Evolutionary conservation across 2,888 invertebrate genomes (phyloP), one percentile per base, ranked within the genome.

Genomic region (Andrena hattorfiana): DNA sequence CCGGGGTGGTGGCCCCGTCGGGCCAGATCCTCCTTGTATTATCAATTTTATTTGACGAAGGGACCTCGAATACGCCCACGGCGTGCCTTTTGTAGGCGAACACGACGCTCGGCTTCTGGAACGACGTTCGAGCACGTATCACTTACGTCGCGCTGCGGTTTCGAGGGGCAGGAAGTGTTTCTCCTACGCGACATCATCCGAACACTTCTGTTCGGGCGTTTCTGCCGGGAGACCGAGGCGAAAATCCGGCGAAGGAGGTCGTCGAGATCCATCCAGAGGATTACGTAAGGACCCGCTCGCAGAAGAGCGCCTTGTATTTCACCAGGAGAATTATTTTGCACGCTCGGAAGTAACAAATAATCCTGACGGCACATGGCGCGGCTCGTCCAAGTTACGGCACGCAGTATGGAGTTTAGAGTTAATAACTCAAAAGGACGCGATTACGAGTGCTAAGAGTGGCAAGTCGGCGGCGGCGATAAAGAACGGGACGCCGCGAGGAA

Each of bases 11-110:
- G 56, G 74, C 59, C 80, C 87, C 35, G 56, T 51, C 80, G 51
- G 60, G 70, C 77, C 77, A 63, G 59, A 62, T 84, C 79, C 78
- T 85, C 49, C 86, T 78, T 78, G 87, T 88, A 89, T 91, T 92
- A 92, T 92, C 92, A 92, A 90, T 92, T 92, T 92, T 92, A 92
- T 92, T 92, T 82, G 90, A 89, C 87, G 71, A 86, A 87, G 89
- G 85, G 86, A 81, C 82, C 87, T 75, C 78, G 81, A 76, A 83
- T 81, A 85, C 85, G 92, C 92, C 92, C 85, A 81, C 78, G 87
- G 90, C 88, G 73, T 79, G 84, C 89, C 90, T 90, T 91, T 91
- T 90, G 86, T 89, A 75, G 75, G 49, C 83, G 82, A 85, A 77
- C 83, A 85, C 77, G 68, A 79, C 76, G 64, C 76, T 71, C 59